A percentile compares a stretch with the other conserved stretches of the same genome.
These are phyloP conservation scores for Drosophila quadrilineata DNA, from an alignment of 1,140 invertebrate genomes.

Conservation along the genomic window DNA sequence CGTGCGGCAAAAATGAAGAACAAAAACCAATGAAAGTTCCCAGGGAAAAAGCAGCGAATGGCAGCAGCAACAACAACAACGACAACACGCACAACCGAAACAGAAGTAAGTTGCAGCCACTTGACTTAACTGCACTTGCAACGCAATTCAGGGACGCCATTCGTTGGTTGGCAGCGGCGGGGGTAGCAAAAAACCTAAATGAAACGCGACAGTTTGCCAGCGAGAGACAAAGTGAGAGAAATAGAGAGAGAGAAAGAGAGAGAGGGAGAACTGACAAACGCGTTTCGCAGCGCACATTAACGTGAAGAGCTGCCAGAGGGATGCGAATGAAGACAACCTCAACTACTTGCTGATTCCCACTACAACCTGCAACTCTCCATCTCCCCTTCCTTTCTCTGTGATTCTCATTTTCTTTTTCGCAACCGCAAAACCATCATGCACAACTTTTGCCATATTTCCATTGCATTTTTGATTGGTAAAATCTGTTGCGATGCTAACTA, in stretches of 20 bases:
- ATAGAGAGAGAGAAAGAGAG: no score
- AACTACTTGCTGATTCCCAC: conserved; percentile 30
- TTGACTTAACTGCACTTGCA: conserved; percentile 67
- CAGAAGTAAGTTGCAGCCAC: conserved; percentile 62
- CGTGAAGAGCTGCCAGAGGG: conserved; percentile 13
- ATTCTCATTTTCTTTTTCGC: not conserved
- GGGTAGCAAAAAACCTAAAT: conserved; percentile 23
- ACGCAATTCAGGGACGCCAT: not conserved
- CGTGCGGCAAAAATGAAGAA: conserved; percentile 66
- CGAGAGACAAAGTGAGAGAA: no score
- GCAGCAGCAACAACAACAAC: not conserved
- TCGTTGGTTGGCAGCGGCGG: not conserved
- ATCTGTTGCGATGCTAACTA: conserved; percentile 26
- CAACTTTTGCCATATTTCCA: conserved; percentile 25
- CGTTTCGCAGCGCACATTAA: conserved; percentile 50
- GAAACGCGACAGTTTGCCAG: conserved; percentile 37
- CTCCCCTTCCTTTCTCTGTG: not conserved
- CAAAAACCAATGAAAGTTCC: conserved; percentile 59
- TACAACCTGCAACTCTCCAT: not conserved
- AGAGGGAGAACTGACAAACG: conserved; percentile 27
- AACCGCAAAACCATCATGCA: conserved; percentile 36
- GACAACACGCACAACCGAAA: conserved; percentile 38
- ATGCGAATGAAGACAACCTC: conserved; percentile 8
- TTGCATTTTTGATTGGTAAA: conserved; percentile 59
- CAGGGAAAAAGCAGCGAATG: conserved; percentile 17